Conservation (phyloP, 92 coral and sea anemone genomes). For the Epizoanthus stellaris region DNA sequence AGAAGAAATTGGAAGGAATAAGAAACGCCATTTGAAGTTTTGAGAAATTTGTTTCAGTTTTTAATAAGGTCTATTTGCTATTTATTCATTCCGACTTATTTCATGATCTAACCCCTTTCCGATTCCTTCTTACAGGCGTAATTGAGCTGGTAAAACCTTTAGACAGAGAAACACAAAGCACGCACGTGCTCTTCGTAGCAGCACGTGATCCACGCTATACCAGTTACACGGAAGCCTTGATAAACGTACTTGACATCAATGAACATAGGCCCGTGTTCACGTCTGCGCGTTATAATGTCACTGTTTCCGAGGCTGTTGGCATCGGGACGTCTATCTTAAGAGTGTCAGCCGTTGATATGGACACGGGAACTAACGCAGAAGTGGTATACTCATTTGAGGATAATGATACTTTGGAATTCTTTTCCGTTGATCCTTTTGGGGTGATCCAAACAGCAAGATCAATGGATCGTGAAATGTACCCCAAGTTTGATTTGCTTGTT, state of each 20-base stretch:
- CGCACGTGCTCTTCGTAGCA: slow-evolving; percentile 53
- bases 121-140: no score
- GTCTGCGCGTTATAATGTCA: slow-evolving; percentile 35
- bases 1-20: no score
- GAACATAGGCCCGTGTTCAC: slow-evolving; percentile 67
- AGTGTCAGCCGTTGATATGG: slow-evolving; percentile 55
- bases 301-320: slow-evolving; percentile 54
- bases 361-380: slow-evolving; percentile 57
- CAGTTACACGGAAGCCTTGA: slow-evolving; percentile 46
- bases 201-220: slow-evolving; percentile 51
- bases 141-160: slow-evolving; percentile 43
- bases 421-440: slow-evolving; percentile 49
- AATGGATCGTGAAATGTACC: slow-evolving; percentile 51
- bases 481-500: slow-evolving; percentile 39
- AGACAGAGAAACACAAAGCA: slow-evolving; percentile 56
- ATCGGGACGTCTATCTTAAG: slow-evolving; percentile 47
- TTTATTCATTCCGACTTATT: no score
- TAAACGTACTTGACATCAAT: slow-evolving; percentile 62
- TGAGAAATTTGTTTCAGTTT: no score
- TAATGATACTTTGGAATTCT: slow-evolving; percentile 47
- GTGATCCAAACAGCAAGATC: slow-evolving; percentile 23
- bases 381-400: slow-evolving; percentile 43
- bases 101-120: neutral
- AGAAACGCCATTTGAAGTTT: no score
- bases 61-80: no score